Base-by-base conservation (phyloP, 2,888 invertebrate species). In the Chymomyza fuscimana region DNA sequence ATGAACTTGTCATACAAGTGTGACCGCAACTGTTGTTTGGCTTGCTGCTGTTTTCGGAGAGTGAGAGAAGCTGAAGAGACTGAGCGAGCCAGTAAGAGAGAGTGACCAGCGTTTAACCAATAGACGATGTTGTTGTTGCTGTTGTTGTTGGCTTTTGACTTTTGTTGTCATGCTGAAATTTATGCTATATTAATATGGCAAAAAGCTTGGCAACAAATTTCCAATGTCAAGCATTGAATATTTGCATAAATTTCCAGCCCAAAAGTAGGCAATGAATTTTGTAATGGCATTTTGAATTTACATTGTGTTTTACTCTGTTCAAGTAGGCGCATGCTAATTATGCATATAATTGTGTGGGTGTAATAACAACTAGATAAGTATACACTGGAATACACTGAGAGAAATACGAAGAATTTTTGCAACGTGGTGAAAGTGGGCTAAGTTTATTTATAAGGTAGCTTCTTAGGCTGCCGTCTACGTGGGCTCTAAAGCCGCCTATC, bases 1-100 rank as follows among this genome's bases (percentile, higher is more conserved):
- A 83, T 83, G 72, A 75, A 65, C 70, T 69, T 80, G 72, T 75
- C 64, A 65, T 67, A 69, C 80, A 77, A 78, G 78, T 77, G 74
- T 69, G 80, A 32, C 67, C 64, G 19, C 59, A 61, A 66, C 67
- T 69, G 67, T 36, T 69, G 67, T 36, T 58, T 40, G 63, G 54
- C 54, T 54, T 54, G n/a, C 32, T 62, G 46, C 64, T 68, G 54
- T 60, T 15, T 63, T 52, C 29, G 52, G 46, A 19, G n/a, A 40
- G 63, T 16, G 36, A 16, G 63, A 46, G 40, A 46, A 4, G 12
- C 12, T 12, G 40, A 46, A 46, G 40, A 4, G 40, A 46, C 3
- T 46, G 40, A 12, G 40, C 12, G 10, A 46, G 40, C 40, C 9
- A 46, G 40, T 3, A 12, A 46, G 40, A 46, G 40, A 19, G 54